These are phyloP conservation scores for Acanthurus tractus DNA, from an alignment of 2,797 vertebrate species.

Conservation along the genomic window DNA sequence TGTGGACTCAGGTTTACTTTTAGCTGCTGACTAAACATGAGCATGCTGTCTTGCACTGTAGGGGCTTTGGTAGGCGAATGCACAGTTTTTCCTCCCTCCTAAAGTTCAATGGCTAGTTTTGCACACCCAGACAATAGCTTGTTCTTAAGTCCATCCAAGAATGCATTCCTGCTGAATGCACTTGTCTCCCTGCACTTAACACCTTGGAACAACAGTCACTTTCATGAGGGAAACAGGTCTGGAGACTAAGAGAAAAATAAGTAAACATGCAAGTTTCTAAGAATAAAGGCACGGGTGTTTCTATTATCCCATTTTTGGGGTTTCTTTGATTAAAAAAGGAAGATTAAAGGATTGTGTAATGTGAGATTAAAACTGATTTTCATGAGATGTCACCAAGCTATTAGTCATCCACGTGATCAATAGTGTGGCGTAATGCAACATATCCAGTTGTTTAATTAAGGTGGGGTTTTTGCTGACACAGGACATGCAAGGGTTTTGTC, in stretches of 20 bases:
- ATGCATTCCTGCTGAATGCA: slow-evolving; percentile 51
- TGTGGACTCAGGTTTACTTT: slow-evolving; percentile 26
- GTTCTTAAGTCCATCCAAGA: slow-evolving; percentile 47
- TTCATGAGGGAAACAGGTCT: not conserved
- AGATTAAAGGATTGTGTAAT: slow-evolving; percentile 16
- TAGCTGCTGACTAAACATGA: slow-evolving; percentile 38
- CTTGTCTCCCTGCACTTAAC: slow-evolving; percentile 47
- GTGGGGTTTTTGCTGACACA: slow-evolving; percentile 12
- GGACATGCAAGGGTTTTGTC: not conserved
- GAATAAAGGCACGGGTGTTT: slow-evolving; percentile 9
- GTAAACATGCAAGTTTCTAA: not conserved
- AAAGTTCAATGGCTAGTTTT: slow-evolving; percentile 53
- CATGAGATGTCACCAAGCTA: not conserved
- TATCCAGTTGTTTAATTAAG: slow-evolving; percentile 37
- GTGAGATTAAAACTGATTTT: not conserved
- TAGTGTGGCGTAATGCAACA: slow-evolving; percentile 1
- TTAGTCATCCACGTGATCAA: slow-evolving; percentile 6
- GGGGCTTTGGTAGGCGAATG: slow-evolving; percentile 33
- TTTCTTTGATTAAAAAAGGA: not conserved
- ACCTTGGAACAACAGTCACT: slow-evolving; percentile 26
- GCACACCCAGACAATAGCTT: slow-evolving; percentile 41
- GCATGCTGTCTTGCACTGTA: slow-evolving; percentile 14
- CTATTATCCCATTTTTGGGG: not conserved
- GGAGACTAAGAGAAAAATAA: not conserved
- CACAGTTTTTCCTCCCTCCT: slow-evolving; percentile 43